phyloP scores from a whole-genome alignment of 2,797 vertebrate species.

The Cyclopterus lumpus region DNA sequence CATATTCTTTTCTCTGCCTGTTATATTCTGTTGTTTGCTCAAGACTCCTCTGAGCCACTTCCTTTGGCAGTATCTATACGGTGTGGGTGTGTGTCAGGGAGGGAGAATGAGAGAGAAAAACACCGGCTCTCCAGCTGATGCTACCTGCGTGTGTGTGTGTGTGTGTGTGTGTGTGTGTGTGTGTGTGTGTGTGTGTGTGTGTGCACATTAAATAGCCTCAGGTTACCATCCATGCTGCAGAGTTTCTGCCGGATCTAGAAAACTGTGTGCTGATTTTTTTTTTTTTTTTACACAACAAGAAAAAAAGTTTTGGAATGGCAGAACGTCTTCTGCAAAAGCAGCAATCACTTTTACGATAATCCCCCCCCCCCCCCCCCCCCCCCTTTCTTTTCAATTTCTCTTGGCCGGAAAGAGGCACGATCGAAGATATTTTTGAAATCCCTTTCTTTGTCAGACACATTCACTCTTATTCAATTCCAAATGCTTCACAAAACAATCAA shows the following conservation, averaged over 20 bases:
- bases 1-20: constrained; percentile 9
- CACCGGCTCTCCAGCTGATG: constrained; percentile 31
- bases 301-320: neutral
- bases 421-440: neutral
- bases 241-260: constrained; percentile 4
- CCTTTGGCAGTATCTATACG: constrained; percentile 17
- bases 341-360: neutral
- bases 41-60: constrained; percentile 22
- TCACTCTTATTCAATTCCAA: neutral
- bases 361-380: no score
- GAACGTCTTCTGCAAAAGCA: neutral
- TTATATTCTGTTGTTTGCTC: constrained; percentile 33
- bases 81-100: constrained; percentile 5
- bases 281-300: neutral
- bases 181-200: constrained; percentile 12
- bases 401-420: neutral
- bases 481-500: neutral
- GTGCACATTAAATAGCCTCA: constrained; percentile 30
- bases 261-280: neutral
- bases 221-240: constrained; percentile 26
- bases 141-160: constrained; percentile 13
- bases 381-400: neutral
- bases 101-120: constrained; percentile 17
- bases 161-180: neutral
- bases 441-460: neutral